Percentiles rank a stretch among this genome's conserved stretches.
Conservation (phyloP, 2,888 invertebrate species). For the Micoletzkya japonica region DNA sequence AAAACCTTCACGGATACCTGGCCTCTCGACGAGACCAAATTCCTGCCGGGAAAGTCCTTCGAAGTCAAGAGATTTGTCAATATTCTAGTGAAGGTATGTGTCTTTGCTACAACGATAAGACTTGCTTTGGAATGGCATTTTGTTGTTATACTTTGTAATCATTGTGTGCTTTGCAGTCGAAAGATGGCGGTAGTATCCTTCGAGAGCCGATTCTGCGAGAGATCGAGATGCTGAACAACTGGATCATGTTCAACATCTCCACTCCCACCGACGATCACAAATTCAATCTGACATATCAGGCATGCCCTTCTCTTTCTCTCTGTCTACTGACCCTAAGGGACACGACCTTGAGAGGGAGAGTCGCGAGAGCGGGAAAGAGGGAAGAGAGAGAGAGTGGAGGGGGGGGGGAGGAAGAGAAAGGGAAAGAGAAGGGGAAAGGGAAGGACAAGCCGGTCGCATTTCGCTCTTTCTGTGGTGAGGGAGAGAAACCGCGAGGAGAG, state of each 20-base stretch:
- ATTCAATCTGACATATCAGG: slow-evolving; percentile 61
- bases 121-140: no score
- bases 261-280: slow-evolving; percentile 53
- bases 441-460: no score
- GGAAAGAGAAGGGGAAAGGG: not conserved
- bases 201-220: slow-evolving; percentile 54
- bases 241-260: slow-evolving; percentile 56
- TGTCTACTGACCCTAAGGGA: no score
- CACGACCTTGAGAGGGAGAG: no score
- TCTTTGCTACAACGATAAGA: not conserved
- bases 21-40: slow-evolving; percentile 61
- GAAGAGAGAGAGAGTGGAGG: not conserved
- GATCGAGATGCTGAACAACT: slow-evolving; percentile 54
- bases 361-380: no score
- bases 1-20: slow-evolving; percentile 57
- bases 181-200: slow-evolving; percentile 57
- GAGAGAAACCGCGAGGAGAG: no score
- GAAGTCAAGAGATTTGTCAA: slow-evolving; percentile 61
- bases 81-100: slow-evolving; percentile 43
- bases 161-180: slow-evolving; percentile 31
- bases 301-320: no score
- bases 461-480: no score
- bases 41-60: slow-evolving; percentile 62
- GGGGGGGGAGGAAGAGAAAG: not conserved
- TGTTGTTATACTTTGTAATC: not conserved